Evolutionary conservation across 2,113 vertebrate genomes (phyloP).

Genomic region (Cyanoramphus novaezelandiae): DNA sequence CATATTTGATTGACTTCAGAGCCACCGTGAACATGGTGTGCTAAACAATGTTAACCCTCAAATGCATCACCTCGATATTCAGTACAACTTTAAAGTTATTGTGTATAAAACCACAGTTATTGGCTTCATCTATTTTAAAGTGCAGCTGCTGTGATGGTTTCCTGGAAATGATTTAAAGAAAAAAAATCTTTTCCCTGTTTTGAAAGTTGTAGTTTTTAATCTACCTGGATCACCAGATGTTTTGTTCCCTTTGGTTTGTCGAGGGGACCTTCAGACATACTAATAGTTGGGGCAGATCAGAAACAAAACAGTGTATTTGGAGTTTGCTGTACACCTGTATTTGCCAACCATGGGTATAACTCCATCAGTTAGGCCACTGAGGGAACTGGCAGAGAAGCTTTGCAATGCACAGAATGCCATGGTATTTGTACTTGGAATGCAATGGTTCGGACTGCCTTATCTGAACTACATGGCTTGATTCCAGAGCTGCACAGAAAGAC

Average conservation of each 20-base stretch:
- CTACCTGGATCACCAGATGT: background rate
- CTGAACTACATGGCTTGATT: background rate
- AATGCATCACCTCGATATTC: background rate
- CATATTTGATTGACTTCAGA: background rate
- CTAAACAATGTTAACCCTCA: background rate
- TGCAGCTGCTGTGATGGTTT: background rate
- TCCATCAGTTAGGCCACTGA: background rate
- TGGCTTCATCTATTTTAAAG: background rate
- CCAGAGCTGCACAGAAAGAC: background rate
- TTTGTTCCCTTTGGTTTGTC: background rate
- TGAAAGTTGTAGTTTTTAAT: background rate
- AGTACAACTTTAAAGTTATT: background rate
- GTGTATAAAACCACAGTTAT: background rate
- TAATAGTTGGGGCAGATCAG: background rate
- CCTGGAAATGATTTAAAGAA: background rate
- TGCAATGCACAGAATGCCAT: background rate
- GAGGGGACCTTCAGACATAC: background rate
- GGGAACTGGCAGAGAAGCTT: background rate
- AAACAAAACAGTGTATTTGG: background rate
- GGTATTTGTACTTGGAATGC: background rate
- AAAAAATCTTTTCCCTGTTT: background rate
- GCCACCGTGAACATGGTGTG: background rate
- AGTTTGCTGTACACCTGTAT: background rate
- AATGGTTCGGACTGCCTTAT: background rate
- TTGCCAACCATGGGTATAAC: background rate